Conservation (phyloP, 2,797 vertebrate genomes). For the Hippocampus kuda region DNA sequence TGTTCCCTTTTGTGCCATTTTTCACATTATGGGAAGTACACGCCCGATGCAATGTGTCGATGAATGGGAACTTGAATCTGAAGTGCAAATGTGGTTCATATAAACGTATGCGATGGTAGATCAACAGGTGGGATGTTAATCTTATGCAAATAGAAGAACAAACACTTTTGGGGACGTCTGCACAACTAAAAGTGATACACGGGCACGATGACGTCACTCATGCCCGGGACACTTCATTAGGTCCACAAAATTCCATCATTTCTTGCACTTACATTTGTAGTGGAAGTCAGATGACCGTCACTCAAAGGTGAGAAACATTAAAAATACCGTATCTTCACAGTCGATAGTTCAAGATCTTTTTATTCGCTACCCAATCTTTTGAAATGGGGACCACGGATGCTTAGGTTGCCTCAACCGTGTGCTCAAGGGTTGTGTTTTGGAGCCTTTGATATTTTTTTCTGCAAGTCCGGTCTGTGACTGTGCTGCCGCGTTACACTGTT, state of each 20-base stretch:
- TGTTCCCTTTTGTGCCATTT: neutral
- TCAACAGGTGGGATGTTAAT: too few relatives aligned
- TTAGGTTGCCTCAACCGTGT: neutral
- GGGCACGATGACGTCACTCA: too few relatives aligned
- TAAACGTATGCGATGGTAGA: too few relatives aligned
- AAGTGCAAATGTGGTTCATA: neutral
- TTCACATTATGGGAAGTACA: neutral
- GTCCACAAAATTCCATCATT: too few relatives aligned
- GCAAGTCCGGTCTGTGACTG: neutral
- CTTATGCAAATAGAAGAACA: too few relatives aligned
- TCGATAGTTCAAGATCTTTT: neutral
- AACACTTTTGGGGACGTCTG: too few relatives aligned
- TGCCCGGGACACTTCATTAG: too few relatives aligned
- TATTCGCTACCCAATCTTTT: neutral
- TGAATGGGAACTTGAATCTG: neutral
- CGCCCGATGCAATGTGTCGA: neutral
- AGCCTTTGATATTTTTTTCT: neutral
- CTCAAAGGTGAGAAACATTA: neutral
- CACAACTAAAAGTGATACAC: too few relatives aligned
- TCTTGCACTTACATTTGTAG: too few relatives aligned
- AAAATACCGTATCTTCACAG: neutral
- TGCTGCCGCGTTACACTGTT: neutral
- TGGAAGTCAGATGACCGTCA: neutral
- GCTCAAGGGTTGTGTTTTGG: neutral
- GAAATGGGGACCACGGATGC: neutral